Percentiles rank a stretch among this genome's conserved stretches.
Evolutionary conservation across 2,113 vertebrate species (phyloP).

Genomic region (Scolopax mira): DNA sequence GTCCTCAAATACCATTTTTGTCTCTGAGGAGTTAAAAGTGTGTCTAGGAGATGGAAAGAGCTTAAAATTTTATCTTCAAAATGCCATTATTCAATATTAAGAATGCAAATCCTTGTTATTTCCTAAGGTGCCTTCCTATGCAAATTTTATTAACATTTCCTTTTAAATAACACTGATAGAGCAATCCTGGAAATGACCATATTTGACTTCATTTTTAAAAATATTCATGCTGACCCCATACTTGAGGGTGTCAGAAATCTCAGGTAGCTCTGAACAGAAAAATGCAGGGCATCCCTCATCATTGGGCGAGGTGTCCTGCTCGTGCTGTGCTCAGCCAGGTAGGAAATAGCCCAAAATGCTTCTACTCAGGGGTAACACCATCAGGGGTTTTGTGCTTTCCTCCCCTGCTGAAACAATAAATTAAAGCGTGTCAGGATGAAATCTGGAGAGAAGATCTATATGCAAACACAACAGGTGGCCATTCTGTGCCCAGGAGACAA

Average conservation of each 20-base stretch:
- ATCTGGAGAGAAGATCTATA: not conserved
- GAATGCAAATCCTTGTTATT: not conserved
- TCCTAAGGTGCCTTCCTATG: not conserved
- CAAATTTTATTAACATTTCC: not conserved
- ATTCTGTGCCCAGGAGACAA: not conserved
- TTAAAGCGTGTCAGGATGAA: not conserved
- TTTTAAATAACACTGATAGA: not conserved
- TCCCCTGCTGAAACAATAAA: not conserved
- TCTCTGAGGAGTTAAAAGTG: not conserved
- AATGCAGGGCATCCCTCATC: rapidly evolving
- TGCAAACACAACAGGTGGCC: not conserved
- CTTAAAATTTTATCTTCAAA: not conserved
- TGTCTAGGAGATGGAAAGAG: not conserved
- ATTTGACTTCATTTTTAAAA: not conserved
- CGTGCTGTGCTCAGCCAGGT: not conserved
- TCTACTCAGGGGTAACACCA: not conserved
- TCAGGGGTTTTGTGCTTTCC: not conserved
- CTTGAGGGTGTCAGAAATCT: not conserved
- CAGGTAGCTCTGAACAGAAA: not conserved
- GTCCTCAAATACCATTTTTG: not conserved
- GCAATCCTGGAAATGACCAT: not conserved
- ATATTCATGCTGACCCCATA: not conserved
- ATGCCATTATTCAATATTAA: not conserved
- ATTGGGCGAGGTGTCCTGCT: not conserved
- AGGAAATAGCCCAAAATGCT: rapidly evolving